Evolutionary conservation across 2,888 invertebrate genomes (phyloP).

Genomic region (Agrotis puta): DNA sequence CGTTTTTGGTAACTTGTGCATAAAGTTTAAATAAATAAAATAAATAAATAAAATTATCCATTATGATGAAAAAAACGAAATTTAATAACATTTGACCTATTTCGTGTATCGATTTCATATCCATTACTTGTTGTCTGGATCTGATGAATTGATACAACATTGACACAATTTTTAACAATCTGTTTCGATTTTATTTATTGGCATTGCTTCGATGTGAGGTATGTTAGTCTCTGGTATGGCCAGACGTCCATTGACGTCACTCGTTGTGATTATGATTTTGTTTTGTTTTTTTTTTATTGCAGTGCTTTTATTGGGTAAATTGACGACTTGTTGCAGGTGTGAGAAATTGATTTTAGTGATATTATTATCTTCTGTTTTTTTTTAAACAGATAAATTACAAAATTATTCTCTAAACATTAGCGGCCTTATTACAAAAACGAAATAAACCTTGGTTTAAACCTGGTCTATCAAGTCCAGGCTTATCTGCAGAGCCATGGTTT

Average conservation of each 20-base stretch:
- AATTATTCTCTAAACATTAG: no score
- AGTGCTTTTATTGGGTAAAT: conserved; percentile 1
- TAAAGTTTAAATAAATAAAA: no score
- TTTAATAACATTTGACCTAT: conserved; percentile 38
- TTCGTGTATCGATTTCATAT: conserved; percentile 31
- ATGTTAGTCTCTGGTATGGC: conserved; percentile 6
- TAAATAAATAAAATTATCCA: no score
- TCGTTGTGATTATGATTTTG: conserved; percentile 4
- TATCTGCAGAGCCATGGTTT: no score
- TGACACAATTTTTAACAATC: conserved; percentile 58
- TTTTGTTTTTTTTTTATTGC: conserved; percentile 38
- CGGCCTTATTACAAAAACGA: no score
- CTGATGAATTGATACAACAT: conserved; percentile 59
- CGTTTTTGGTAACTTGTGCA: no score
- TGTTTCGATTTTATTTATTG: conserved; percentile 45
- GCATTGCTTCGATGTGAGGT: conserved; percentile 11
- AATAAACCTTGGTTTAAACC: no score
- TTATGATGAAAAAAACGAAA: not conserved
- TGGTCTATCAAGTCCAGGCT: no score
- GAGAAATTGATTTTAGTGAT: no score
- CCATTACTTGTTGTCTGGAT: conserved; percentile 27
- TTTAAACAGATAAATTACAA: no score
- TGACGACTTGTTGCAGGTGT: no score
- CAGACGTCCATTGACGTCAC: conserved; percentile 50
- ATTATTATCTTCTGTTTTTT: no score